Evolutionary conservation across 2,888 invertebrate species (phyloP), one percentile per base, ranked within the genome.

Genomic region (Marronus borbonicus): DNA sequence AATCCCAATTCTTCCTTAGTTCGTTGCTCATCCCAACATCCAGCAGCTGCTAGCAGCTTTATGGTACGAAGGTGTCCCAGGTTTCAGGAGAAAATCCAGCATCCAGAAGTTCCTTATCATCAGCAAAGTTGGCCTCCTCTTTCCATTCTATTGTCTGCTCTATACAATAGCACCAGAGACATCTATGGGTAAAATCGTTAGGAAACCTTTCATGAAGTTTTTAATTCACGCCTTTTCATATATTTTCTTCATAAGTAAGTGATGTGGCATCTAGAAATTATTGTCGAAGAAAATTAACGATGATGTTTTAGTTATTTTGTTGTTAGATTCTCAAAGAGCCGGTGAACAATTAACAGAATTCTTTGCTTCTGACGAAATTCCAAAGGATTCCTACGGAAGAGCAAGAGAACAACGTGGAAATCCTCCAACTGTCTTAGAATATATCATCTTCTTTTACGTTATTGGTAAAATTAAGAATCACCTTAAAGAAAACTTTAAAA

Each of bases 171-270:
- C 95, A 0, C 98, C 98, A 0, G 94, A 94, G 85, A 95, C 96
- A 69, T 89, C 90, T 3, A 92, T 93, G 7, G 97, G 97, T 0
- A 93, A 92, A 83, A 91, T 98, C 39, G 94, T 98, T 93, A 92
- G 96, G 82, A 96, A 97, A 87, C 98, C 98, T 0, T 98, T 98
- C 87, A 97, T 98, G 94, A 98, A 98, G 89, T 98, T 98, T 88
- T 92, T 98, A 85, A 95, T 97, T 76, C 98, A 98, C 86, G 97
- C 97, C 7, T 95, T 97, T 0, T 97, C 98, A 14, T 98, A 98
- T 87, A 89, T 98, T 81, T 96, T 97, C 89, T 98, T 98, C 88
- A 90, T 98, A 80, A 91, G 98, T 98, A 89, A 94, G 96, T 93
- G n/a, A 36, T 7, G 14, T 5, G 5, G 5, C 5, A 36, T 5